These are phyloP conservation scores for Phalacrocorax aristotelis DNA, from an alignment of 2,113 vertebrate species.

Conservation along the genomic window DNA sequence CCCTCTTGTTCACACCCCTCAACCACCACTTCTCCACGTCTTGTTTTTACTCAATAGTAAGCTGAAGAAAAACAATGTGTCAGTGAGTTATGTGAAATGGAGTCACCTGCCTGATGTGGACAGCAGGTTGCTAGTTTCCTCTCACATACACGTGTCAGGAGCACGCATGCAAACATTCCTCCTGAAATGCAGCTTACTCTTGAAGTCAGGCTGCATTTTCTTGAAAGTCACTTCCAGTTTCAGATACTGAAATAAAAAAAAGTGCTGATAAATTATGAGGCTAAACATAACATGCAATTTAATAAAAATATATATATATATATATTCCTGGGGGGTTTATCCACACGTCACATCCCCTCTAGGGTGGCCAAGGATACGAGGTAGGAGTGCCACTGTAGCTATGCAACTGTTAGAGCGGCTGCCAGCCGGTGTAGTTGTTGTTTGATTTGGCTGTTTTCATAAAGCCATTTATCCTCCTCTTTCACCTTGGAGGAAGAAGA, in stretches of 20 bases:
- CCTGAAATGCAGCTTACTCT: neutral
- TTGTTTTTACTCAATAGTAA: neutral
- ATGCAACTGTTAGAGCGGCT: neutral
- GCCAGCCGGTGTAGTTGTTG: neutral
- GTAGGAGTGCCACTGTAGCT: neutral
- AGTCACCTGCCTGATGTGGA: neutral
- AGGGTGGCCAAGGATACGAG: neutral
- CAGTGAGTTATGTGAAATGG: neutral
- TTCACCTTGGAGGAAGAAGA: conserved; percentile 18
- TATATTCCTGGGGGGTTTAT: neutral
- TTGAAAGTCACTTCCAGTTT: neutral
- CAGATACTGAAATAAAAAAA: neutral
- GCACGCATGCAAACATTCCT: fast-evolving
- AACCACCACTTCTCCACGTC: neutral
- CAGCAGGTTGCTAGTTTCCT: neutral
- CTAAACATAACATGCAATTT: neutral
- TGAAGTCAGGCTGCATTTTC: neutral
- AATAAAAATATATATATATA: neutral
- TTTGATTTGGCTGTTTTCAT: conserved; percentile 26
- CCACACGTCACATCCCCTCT: neutral
- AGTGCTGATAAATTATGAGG: neutral
- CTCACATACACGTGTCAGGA: fast-evolving
- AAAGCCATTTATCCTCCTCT: conserved; percentile 7
- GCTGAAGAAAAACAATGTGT: neutral
- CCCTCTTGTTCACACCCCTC: neutral